A percentile compares a stretch with the other conserved stretches of the same genome.
phyloP scores from a whole-genome alignment of 2,888 invertebrate species.

The Caenorhabditis parvicauda region DNA sequence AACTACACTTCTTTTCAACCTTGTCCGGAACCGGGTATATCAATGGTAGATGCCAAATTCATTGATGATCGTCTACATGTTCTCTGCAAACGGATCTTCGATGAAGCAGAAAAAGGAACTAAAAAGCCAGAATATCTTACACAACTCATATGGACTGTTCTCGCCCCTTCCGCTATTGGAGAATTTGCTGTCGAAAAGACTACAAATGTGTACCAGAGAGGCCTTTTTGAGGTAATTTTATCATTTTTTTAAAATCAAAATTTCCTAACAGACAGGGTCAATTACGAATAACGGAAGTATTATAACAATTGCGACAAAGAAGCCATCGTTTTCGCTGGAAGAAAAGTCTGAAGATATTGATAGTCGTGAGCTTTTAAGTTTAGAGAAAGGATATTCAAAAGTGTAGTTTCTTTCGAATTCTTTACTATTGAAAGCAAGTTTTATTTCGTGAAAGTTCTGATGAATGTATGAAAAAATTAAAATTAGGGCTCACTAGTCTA shows the following conservation, averaged over 20 bases:
- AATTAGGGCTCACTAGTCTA: not conserved
- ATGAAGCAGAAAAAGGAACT: not conserved
- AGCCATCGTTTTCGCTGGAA: not conserved
- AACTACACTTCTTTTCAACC: too few species aligned
- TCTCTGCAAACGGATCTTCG: conserved; percentile 7
- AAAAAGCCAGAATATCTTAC: conserved; percentile 5
- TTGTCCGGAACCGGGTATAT: not conserved
- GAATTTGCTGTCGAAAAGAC: conserved; percentile 3
- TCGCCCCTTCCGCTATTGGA: too few species aligned
- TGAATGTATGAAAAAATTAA: not conserved
- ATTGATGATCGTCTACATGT: conserved; percentile 7
- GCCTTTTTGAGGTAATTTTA: conserved; percentile 9
- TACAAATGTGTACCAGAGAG: conserved; percentile 2
- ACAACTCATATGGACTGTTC: conserved; percentile 10
- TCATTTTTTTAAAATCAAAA: not conserved
- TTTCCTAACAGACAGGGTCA: conserved; percentile 9
- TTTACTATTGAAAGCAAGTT: too few species aligned
- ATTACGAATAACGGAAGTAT: conserved; percentile 3
- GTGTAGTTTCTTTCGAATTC: too few species aligned
- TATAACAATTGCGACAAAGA: conserved; percentile 7
- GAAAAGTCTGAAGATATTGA: not conserved
- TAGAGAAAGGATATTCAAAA: too few species aligned
- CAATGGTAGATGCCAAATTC: conserved; percentile 12
- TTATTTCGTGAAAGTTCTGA: too few species aligned
- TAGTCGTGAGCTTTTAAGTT: too few species aligned